Conservation (phyloP, 1,140 invertebrate species). For the Ostrea denselamellosa region DNA sequence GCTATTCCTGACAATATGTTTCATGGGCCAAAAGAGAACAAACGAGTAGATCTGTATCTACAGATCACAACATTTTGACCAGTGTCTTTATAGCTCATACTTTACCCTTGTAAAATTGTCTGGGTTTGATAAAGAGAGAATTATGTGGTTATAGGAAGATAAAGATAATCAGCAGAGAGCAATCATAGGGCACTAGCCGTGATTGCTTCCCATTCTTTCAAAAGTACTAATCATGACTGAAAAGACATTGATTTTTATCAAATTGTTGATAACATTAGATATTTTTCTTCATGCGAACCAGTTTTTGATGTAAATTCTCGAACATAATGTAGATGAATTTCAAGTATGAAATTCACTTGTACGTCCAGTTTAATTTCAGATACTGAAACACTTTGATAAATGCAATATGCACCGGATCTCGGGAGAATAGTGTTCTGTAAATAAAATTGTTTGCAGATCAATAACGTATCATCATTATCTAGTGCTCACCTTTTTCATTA, state of each 20-base stretch:
- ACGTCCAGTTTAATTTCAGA: not conserved
- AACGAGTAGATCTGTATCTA: not conserved
- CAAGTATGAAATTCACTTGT: not conserved
- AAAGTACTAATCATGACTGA: not conserved
- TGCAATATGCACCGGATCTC: not conserved
- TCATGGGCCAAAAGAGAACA: not conserved
- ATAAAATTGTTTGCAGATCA: conserved; percentile 37
- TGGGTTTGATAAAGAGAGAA: not conserved
- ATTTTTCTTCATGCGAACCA: not conserved
- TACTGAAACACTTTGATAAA: not conserved
- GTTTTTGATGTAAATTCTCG: no score
- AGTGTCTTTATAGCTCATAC: not conserved
- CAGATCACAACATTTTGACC: not conserved
- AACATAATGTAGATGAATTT: no score
- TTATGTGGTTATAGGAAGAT: no score
- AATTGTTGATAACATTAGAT: not conserved
- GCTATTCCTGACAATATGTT: not conserved
- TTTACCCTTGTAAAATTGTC: not conserved
- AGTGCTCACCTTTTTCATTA: not conserved
- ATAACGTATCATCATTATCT: conserved; percentile 16
- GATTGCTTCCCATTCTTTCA: not conserved
- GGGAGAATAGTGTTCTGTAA: not conserved
- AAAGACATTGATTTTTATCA: not conserved
- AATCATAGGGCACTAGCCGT: not conserved
- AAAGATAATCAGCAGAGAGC: not conserved